Conservation (phyloP, 1,140 invertebrate genomes). For the Archivesica marissinica region DNA sequence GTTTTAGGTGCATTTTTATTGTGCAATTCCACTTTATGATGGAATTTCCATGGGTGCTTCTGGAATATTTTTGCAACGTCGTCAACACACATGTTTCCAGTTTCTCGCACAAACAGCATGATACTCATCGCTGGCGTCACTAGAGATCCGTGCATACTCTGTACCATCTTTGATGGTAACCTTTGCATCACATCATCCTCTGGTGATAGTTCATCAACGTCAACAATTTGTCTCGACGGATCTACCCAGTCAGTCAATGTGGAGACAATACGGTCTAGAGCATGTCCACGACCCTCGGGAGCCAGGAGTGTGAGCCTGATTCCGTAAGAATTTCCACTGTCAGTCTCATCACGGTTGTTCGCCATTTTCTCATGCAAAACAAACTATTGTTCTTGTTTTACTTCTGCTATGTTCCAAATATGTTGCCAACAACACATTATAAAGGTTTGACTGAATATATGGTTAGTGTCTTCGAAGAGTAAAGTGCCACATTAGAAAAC, state of each 20-base stretch:
- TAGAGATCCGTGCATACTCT: constrained; percentile 8
- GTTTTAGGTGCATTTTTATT: constrained; percentile 27
- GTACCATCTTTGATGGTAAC: neutral
- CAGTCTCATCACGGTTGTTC: neutral
- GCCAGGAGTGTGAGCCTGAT: constrained; percentile 41
- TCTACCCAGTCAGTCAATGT: constrained; percentile 53
- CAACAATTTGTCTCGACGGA: constrained; percentile 47
- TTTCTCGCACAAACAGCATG: constrained; percentile 62
- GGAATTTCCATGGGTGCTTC: constrained; percentile 60
- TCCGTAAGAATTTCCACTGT: constrained; percentile 50
- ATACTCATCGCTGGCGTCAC: constrained; percentile 60
- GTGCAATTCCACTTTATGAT: constrained; percentile 64
- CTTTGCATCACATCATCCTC: neutral
- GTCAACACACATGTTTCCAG: constrained; percentile 47
- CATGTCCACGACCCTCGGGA: neutral
- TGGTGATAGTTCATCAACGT: constrained; percentile 30
- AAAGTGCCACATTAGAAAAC: no score
- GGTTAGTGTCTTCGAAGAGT: no score
- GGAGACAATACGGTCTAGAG: constrained; percentile 26
- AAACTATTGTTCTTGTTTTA: no score
- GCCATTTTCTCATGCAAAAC: neutral
- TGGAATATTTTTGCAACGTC: constrained; percentile 28
- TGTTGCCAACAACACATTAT: no score
- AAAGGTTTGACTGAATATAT: no score
- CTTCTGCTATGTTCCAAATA: no score